These are phyloP conservation scores for Hippocampus abdominalis DNA, from an alignment of 2,113 vertebrate genomes.

Conservation along the genomic window DNA sequence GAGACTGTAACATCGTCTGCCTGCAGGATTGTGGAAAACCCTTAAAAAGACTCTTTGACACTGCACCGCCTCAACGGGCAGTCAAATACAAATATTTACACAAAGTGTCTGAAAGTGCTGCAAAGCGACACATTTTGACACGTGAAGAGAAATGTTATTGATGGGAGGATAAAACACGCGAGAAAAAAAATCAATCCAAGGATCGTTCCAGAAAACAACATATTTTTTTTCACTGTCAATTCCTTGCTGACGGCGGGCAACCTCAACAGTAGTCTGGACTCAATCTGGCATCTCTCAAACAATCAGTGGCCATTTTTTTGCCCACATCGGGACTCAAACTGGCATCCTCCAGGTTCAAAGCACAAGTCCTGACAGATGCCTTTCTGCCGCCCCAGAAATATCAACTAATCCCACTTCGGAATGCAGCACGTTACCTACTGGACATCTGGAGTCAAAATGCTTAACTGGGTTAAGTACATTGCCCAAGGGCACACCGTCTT, in stretches of 20 bases:
- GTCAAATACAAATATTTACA: not conserved
- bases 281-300: not conserved
- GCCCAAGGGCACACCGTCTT: conserved; percentile 33
- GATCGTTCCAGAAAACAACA: not conserved
- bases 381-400: not conserved
- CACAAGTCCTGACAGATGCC: not conserved
- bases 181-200: not conserved
- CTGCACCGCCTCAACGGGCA: not conserved
- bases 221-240: not conserved
- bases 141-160: not conserved
- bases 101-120: not conserved
- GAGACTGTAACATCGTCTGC: conserved; percentile 3
- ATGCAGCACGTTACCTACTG: conserved; percentile 11
- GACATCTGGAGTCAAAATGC: conserved; percentile 30
- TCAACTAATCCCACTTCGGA: not conserved
- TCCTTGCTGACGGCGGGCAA: not conserved
- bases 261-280: not conserved
- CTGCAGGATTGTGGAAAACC: conserved; percentile 15
- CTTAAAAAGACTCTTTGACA: conserved; percentile 2
- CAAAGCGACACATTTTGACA: not conserved
- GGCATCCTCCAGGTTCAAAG: not conserved
- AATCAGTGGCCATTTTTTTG: not conserved
- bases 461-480: conserved; percentile 54
- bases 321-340: not conserved
- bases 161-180: not conserved